Conservation (phyloP, 1,140 invertebrate genomes). For the Drosophila virilis region DNA sequence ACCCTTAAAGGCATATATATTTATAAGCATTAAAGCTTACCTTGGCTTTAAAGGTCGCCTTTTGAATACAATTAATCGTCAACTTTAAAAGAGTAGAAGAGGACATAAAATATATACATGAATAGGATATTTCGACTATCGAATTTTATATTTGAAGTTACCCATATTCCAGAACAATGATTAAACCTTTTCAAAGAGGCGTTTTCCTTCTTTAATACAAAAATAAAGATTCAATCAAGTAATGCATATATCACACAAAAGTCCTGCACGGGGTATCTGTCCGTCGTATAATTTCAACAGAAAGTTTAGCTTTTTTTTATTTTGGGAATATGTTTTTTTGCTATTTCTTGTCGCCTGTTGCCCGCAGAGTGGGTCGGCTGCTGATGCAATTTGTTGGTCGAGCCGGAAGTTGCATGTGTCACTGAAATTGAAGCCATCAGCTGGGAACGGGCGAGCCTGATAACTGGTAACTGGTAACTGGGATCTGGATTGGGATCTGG, state of each 20-base stretch:
- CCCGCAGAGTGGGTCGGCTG: constrained; percentile 52
- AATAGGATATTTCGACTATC: no score
- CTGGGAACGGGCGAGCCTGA: neutral
- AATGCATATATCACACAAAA: neutral
- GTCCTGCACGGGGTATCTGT: neutral
- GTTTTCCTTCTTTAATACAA: no score
- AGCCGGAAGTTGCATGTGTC: constrained; percentile 79
- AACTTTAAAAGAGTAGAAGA: no score
- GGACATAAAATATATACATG: no score
- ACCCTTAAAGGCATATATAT: no score
- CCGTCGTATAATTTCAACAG: neutral
- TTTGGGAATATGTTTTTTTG: constrained; percentile 27
- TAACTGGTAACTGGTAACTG: neutral
- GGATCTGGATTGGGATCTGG: neutral
- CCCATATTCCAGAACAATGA: no score
- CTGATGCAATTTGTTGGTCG: constrained; percentile 73
- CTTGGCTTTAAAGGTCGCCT: no score
- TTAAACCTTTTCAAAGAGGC: no score
- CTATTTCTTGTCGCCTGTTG: constrained; percentile 33
- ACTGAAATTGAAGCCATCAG: constrained; percentile 46
- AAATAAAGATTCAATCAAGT: neutral
- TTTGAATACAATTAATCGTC: no score
- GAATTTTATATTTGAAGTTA: no score
- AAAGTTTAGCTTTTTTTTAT: constrained; percentile 18
- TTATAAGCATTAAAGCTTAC: no score